Conservation (phyloP, 2,888 invertebrate species). For the Chloroclystis v-ata region DNA sequence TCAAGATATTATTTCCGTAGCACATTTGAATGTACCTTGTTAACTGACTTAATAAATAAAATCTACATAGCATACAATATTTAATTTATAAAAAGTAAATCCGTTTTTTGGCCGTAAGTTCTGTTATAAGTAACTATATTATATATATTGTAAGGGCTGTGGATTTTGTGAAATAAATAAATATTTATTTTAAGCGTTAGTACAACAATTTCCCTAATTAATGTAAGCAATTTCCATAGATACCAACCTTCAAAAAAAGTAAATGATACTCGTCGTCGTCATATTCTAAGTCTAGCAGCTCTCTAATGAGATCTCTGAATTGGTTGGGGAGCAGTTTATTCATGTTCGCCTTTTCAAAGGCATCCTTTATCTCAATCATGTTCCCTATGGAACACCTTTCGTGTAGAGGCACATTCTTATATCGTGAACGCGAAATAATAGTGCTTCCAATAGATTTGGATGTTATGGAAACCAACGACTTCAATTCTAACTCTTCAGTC, state of each 20-base stretch:
- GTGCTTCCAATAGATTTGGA: slow-evolving; percentile 57
- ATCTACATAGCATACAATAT: no score
- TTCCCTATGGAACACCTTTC: slow-evolving; percentile 63
- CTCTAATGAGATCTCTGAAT: slow-evolving; percentile 60
- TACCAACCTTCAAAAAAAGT: slow-evolving; percentile 78
- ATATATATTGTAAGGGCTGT: no score
- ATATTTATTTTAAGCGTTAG: no score
- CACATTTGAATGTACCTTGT: no score
- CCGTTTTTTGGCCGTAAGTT: no score
- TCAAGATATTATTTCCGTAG: no score
- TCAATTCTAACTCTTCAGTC: slow-evolving; percentile 39
- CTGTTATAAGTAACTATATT: no score
- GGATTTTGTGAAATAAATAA: no score
- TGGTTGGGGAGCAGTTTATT: slow-evolving; percentile 60
- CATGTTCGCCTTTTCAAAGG: slow-evolving; percentile 60
- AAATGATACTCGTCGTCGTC: slow-evolving; percentile 79
- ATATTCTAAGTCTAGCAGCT: slow-evolving; percentile 67
- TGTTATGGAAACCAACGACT: slow-evolving; percentile 50
- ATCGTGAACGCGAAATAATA: slow-evolving; percentile 36
- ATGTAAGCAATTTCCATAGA: no score
- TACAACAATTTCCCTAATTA: no score
- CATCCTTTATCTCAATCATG: slow-evolving; percentile 64
- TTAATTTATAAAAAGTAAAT: no score
- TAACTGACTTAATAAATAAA: no score
- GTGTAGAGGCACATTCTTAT: slow-evolving; percentile 57